These are phyloP conservation scores for Adelges cooleyi DNA, from an alignment of 1,140 invertebrate genomes.

Conservation along the genomic window DNA sequence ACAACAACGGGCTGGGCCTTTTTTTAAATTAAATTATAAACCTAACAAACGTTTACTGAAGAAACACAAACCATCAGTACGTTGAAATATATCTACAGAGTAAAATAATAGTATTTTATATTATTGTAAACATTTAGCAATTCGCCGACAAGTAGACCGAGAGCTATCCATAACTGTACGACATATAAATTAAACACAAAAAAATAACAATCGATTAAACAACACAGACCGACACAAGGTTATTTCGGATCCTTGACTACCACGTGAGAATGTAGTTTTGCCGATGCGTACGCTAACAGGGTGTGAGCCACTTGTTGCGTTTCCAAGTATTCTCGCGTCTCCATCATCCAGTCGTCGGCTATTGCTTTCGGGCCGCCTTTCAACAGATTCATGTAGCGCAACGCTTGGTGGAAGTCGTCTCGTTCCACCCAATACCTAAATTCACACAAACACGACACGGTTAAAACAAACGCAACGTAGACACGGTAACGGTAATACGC, in stretches of 20 bases:
- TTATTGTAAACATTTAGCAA: not conserved
- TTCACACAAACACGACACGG: constrained; percentile 21
- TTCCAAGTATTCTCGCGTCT: constrained; percentile 71
- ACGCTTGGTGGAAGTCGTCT: constrained; percentile 67
- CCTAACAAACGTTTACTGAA: no score
- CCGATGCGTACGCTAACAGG: constrained; percentile 66
- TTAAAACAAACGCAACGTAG: no score
- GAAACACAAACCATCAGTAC: no score
- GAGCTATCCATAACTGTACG: not conserved
- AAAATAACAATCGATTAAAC: no score
- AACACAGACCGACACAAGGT: no score
- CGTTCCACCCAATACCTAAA: constrained; percentile 72
- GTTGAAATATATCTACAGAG: no score
- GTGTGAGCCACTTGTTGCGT: constrained; percentile 76
- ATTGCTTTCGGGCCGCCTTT: constrained; percentile 68
- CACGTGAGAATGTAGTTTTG: not conserved
- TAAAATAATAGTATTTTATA: no score
- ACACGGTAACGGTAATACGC: no score
- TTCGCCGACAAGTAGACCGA: not conserved
- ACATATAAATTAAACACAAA: not conserved
- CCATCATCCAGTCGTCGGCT: constrained; percentile 75
- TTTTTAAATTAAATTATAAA: no score
- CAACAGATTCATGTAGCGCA: constrained; percentile 82
- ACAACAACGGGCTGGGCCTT: no score
- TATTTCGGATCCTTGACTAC: not conserved